These are phyloP conservation scores for Catalaphyllia jardinei DNA, from an alignment of 64 coral and sea anemone species.

Conservation along the genomic window DNA sequence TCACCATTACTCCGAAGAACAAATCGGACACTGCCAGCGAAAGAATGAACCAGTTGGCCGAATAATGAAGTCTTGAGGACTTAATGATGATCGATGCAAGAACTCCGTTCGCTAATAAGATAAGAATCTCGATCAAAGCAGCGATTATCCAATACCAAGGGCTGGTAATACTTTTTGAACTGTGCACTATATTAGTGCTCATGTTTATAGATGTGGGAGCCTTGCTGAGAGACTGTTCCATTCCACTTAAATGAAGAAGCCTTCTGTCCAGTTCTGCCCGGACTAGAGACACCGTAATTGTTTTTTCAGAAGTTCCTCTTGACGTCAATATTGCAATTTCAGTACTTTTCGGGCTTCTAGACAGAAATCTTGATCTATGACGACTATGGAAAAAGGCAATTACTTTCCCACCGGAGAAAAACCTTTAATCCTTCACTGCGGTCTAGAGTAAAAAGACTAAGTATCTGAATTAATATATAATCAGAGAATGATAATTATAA, in stretches of 20 bases:
- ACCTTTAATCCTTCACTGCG: too few species aligned
- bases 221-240: background rate
- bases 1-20: background rate
- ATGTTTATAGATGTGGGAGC: background rate
- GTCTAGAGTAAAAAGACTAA: too few species aligned
- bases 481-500: too few species aligned
- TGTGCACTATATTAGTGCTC: background rate
- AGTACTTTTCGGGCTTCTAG: too few species aligned
- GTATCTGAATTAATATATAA: too few species aligned
- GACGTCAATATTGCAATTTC: too few species aligned
- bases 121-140: background rate
- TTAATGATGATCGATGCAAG: background rate
- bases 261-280: too few species aligned
- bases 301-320: too few species aligned
- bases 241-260: background rate
- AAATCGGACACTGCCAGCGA: slow-evolving; percentile 2
- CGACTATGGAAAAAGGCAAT: too few species aligned
- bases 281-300: too few species aligned
- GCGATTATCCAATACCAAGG: background rate
- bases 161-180: background rate
- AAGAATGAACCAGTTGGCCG: slow-evolving; percentile 4
- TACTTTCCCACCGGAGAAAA: too few species aligned
- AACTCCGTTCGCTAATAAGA: background rate
- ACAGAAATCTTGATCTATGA: too few species aligned
- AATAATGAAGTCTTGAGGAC: background rate